phyloP scores from a whole-genome alignment of 2,888 invertebrate species.

The Nephrotoma flavescens region DNA sequence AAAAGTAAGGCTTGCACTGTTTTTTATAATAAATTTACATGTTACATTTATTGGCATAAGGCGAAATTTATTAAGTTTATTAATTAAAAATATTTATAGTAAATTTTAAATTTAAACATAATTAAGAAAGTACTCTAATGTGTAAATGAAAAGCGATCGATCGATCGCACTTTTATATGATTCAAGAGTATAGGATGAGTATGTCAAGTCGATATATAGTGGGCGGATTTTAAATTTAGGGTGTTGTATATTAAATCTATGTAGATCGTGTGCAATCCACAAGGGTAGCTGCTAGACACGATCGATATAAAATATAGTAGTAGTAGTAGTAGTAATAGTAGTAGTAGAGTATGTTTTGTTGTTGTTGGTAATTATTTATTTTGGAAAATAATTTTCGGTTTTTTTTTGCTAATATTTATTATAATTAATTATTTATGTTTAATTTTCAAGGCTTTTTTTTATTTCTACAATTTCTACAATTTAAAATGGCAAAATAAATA shows the following conservation, averaged over 20 bases:
- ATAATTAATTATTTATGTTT: background rate
- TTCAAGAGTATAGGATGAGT: background rate
- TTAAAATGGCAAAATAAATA: background rate
- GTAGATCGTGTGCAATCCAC: background rate
- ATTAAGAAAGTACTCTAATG: background rate
- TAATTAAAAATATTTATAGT: background rate
- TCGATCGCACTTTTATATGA: background rate
- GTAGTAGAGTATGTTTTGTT: background rate
- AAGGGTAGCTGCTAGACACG: background rate
- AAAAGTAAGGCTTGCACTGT: background rate
- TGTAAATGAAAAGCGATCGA: background rate
- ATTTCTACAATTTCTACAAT: background rate
- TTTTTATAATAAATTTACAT: background rate
- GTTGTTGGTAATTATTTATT: background rate
- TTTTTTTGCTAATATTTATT: background rate
- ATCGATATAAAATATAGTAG: background rate
- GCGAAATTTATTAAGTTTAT: background rate
- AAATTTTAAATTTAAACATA: background rate
- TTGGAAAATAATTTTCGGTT: background rate
- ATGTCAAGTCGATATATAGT: background rate
- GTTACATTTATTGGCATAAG: background rate
- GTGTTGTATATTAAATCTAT: background rate
- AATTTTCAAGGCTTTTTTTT: background rate
- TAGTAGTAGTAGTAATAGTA: background rate
- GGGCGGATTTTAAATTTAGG: background rate